Percentiles rank a stretch among this genome's conserved stretches.
These are phyloP conservation scores for Antedon mediterranea DNA, from an alignment of 53 echinoderm and acorn worm genomes.

Conservation along the genomic window DNA sequence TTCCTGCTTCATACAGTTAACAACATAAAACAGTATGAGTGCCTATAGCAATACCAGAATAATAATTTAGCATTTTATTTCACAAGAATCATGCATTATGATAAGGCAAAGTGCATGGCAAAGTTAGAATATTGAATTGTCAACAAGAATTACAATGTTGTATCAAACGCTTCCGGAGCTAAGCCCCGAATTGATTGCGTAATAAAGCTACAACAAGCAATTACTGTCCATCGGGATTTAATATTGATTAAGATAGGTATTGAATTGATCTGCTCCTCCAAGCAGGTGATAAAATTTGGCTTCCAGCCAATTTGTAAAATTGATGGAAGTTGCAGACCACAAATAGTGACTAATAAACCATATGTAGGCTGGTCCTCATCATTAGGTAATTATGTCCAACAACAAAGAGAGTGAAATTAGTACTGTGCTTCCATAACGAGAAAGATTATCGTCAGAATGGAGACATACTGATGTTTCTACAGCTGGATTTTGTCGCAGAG, in stretches of 20 bases:
- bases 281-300: neutral
- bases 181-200: neutral
- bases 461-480: neutral
- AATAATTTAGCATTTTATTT: too few relatives aligned
- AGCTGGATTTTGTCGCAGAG: neutral
- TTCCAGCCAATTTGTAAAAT: neutral
- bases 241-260: constrained; percentile 1
- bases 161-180: neutral
- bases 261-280: neutral
- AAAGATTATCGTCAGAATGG: neutral
- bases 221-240: neutral
- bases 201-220: neutral
- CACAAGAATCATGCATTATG: neutral
- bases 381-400: neutral
- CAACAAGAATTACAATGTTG: neutral
- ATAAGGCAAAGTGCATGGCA: neutral
- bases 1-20: too few relatives aligned
- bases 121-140: neutral
- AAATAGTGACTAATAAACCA: neutral
- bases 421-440: neutral
- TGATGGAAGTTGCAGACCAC: neutral
- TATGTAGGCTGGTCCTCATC: neutral
- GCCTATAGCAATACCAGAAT: too few relatives aligned
- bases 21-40: too few relatives aligned
- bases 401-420: neutral